Percentiles rank a stretch among this genome's conserved stretches.
Evolutionary conservation across 2,113 vertebrate genomes (phyloP).

Genomic region (Mandrillus leucophaeus): DNA sequence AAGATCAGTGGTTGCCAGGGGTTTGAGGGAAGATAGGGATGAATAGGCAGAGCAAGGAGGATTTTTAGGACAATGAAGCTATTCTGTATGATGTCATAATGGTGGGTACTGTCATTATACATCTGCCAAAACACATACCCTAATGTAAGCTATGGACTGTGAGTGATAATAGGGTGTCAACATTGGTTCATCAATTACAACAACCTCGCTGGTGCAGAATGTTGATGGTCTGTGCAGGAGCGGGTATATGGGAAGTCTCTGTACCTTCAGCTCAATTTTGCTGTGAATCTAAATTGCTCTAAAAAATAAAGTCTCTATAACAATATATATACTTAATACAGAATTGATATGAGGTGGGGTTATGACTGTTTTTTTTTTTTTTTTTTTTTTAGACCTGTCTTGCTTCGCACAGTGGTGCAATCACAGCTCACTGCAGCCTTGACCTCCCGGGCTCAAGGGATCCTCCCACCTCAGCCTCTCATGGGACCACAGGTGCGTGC

Average conservation of each 20-base stretch:
- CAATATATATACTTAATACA: too few species aligned
- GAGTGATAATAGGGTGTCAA: fast-evolving
- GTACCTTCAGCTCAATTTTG: not conserved
- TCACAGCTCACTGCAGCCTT: too few species aligned
- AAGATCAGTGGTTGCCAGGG: not conserved
- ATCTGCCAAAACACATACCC: not conserved
- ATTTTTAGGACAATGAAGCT: not conserved
- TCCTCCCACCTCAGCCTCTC: not conserved
- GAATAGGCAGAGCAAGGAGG: not conserved
- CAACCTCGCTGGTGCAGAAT: not conserved
- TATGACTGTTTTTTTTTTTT: not conserved
- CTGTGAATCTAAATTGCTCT: not conserved
- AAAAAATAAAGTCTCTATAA: not conserved
- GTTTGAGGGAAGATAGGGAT: not conserved
- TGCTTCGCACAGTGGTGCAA: too few species aligned
- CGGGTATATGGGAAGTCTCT: not conserved
- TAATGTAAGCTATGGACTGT: not conserved
- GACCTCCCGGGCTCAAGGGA: not conserved
- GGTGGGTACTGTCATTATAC: not conserved
- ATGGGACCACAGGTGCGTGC: not conserved
- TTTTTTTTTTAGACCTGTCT: too few species aligned
- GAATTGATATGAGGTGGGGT: not conserved
- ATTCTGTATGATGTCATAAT: not conserved
- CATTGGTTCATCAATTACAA: not conserved
- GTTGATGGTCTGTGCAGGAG: not conserved